Evolutionary conservation across 2,113 vertebrate genomes (phyloP).

Genomic region (Oreochromis niloticus): DNA sequence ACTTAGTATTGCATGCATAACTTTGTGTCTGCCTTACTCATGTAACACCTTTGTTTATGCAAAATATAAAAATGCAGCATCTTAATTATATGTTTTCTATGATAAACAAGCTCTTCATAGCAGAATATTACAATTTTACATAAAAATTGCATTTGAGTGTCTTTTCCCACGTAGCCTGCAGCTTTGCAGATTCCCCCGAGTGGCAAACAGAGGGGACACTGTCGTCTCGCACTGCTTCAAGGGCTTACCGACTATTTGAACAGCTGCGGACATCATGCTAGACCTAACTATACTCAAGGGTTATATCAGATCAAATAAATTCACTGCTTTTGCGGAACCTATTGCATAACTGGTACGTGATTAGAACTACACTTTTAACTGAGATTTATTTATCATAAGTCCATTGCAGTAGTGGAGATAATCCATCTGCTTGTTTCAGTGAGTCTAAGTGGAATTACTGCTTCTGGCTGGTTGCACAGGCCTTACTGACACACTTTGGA

Average conservation of each 20-base stretch:
- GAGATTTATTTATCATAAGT: not conserved
- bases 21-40: not conserved
- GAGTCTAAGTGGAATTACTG: conserved; percentile 36
- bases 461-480: conserved; percentile 5
- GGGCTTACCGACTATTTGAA: conserved; percentile 51
- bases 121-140: not conserved
- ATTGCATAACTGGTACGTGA: conserved; percentile 56
- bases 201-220: conserved; percentile 27
- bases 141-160: not conserved
- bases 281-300: not conserved
- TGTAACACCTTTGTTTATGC: not conserved
- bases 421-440: conserved; percentile 26
- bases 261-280: conserved; percentile 55
- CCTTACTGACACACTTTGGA: conserved; percentile 22
- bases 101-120: not conserved
- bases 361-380: not conserved
- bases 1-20: not conserved
- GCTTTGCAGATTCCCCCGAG: conserved; percentile 12
- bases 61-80: not conserved
- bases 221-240: conserved; percentile 7
- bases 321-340: conserved; percentile 6
- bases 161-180: not conserved
- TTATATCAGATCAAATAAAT: conserved; percentile 52
- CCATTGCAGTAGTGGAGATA: conserved; percentile 4
- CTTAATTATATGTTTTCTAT: not conserved